Conservation (phyloP, 2,888 invertebrate genomes). For the Lasioglossum figueresi region DNA sequence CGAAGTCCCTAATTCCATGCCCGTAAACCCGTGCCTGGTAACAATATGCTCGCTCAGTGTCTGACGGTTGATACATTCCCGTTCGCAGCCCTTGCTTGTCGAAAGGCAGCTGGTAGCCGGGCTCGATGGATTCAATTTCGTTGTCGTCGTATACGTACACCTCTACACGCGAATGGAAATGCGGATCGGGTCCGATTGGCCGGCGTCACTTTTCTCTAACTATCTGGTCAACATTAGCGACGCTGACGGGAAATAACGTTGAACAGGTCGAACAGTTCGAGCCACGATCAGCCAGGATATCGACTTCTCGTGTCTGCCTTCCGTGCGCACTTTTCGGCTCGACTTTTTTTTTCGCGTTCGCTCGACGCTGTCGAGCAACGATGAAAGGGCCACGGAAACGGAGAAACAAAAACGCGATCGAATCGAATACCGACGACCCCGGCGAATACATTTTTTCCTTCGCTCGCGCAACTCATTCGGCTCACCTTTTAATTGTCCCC, state of each 20-base stretch:
- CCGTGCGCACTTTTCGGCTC: neutral
- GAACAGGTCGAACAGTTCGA: neutral
- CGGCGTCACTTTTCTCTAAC: slow-evolving; percentile 60
- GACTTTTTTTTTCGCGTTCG: neutral
- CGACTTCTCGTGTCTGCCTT: neutral
- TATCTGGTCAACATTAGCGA: slow-evolving; percentile 40
- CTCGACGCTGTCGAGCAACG: neutral
- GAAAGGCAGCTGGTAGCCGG: slow-evolving; percentile 23
- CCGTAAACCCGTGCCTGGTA: slow-evolving; percentile 32
- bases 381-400: neutral
- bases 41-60: slow-evolving; percentile 57
- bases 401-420: neutral
- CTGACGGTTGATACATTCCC: slow-evolving; percentile 55
- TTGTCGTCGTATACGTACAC: slow-evolving; percentile 18
- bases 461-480: neutral
- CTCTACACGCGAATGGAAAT: slow-evolving; percentile 52
- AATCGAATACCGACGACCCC: neutral
- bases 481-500: slow-evolving; percentile 34
- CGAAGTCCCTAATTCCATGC: slow-evolving; percentile 56
- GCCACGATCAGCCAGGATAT: neutral
- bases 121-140: slow-evolving; percentile 63
- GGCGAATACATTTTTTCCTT: neutral
- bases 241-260: slow-evolving; percentile 38
- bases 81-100: slow-evolving; percentile 28
- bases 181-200: slow-evolving; percentile 42